Base-by-base conservation (phyloP, 2,113 vertebrate genomes). In the Microcebus lehilahytsara region DNA sequence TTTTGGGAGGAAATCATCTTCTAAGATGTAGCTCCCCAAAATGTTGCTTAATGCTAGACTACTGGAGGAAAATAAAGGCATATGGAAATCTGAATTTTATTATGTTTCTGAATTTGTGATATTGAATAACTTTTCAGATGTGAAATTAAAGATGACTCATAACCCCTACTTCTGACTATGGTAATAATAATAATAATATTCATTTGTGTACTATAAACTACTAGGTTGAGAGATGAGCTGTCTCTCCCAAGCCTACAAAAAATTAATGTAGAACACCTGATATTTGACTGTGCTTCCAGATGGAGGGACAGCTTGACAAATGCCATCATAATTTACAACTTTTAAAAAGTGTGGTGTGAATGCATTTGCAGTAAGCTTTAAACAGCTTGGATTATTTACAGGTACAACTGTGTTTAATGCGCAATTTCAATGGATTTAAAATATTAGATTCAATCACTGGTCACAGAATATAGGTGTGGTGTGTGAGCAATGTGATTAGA, bases 241-340 rank as follows among this genome's bases (percentile, higher is more conserved):
- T 96, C 71, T 96, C 19, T 85, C 60, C 66, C 92, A 96, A 97
- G 80, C 67, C 80, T 93, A 89, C 89, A 93, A 92, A 91, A 97
- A 96, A 96, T 84, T 96, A 96, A 95, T 85, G 93, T 95, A 81
- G 79, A 97, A 93, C 93, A 97, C 98, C 97, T 98, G 95, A 97
- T 97, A 95, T 97, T 95, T 97, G 58, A 88, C 89, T 92, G 66
- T 95, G 83, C 49, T 90, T 97, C 97, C 97, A 98, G 97, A 98
- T 95, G 95, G 97, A 97, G 90, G 95, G 96, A 95, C 96, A 98
- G 97, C 96, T 98, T 97, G 96, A 96, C 96, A 97, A 98, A 97
- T 97, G 96, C 87, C 90, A 97, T 88, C 87, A 91, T 97, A 95
- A 96, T 97, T 98, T 97, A 97, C 85, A 96, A 95, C 84, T 97